Base-by-base conservation (phyloP, 2,888 invertebrate species). In the Hemicrepidius hirtus region DNA sequence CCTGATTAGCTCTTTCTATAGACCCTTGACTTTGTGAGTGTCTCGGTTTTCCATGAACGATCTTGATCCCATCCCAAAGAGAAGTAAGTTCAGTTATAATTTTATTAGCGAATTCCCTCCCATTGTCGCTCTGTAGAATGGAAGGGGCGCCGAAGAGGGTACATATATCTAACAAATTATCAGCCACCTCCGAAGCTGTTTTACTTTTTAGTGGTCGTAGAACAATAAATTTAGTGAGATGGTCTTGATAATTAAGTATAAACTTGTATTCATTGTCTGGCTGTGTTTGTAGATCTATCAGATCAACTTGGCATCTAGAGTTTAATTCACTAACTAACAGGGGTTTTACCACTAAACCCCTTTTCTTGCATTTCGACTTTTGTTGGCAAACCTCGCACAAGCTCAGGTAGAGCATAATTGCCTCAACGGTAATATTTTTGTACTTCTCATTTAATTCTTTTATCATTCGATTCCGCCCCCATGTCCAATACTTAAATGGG, bases 221-320 rank as follows among this genome's bases (percentile, higher is more conserved):
- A 12, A 77, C 59, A 6, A 84, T 77, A 78, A 85, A 86, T 80
- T 86, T 84, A n/a, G 84, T 86, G 0, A n/a, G n/a, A n/a, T n/a
- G n/a, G n/a, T n/a, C n/a, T n/a, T n/a, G n/a, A n/a, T n/a, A n/a
- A n/a, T n/a, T n/a, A n/a, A n/a, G n/a, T n/a, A n/a, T n/a, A n/a
- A n/a, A n/a, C n/a, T n/a, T n/a, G n/a, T n/a, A n/a, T n/a, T n/a
- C n/a, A n/a, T n/a, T n/a, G n/a, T n/a, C n/a, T n/a, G n/a, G n/a
- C n/a, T n/a, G n/a, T 3, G 79, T 74, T 72, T 85, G 83, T 78
- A 84, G 77, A 75, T 85, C 83, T 49, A 84, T 83, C 4, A 85
- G 73, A 71, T 85, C 82, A 3, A 82, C 83, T 78, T 83, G 82
- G 55, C 82, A 82, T 46, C 82, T 50, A 13, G 68, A 64, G 60